A percentile compares a stretch with the other conserved stretches of the same genome.
These are phyloP conservation scores for Leptinotarsa texana DNA, from an alignment of 1,140 invertebrate genomes.

Conservation along the genomic window DNA sequence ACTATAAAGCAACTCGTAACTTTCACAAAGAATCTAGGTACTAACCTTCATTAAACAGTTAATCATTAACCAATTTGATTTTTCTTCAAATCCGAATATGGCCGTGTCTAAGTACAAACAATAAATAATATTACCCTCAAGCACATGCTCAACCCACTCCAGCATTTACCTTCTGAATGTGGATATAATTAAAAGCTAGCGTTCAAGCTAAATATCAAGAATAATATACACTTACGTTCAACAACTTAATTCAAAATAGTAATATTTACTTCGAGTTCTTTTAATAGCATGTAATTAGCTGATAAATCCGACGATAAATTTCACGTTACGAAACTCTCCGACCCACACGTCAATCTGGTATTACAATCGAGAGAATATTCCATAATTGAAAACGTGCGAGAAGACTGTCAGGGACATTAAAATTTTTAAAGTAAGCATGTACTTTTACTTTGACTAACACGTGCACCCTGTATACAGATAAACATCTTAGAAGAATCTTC, in stretches of 20 bases:
- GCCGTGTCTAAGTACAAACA: no score
- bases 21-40: no score
- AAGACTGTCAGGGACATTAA: neutral
- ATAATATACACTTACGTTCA: constrained; percentile 6
- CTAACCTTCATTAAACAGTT: no score
- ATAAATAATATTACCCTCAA: constrained; percentile 6
- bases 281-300: constrained; percentile 6
- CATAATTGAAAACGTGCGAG: constrained; percentile 2
- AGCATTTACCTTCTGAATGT: neutral
- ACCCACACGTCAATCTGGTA: constrained; percentile 2
- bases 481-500: no score
- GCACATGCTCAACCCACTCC: neutral
- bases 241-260: neutral
- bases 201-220: neutral
- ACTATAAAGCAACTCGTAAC: no score
- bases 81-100: no score
- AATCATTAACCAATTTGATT: no score
- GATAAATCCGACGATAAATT: constrained; percentile 5
- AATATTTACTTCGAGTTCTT: neutral
- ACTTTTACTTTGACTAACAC: no score
- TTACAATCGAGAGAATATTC: constrained; percentile 6
- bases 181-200: neutral
- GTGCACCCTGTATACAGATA: no score
- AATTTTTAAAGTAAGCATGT: neutral
- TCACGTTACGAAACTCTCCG: neutral